These are phyloP conservation scores for Rhabdornis inornatus DNA, from an alignment of 2,113 vertebrate genomes.

Conservation along the genomic window DNA sequence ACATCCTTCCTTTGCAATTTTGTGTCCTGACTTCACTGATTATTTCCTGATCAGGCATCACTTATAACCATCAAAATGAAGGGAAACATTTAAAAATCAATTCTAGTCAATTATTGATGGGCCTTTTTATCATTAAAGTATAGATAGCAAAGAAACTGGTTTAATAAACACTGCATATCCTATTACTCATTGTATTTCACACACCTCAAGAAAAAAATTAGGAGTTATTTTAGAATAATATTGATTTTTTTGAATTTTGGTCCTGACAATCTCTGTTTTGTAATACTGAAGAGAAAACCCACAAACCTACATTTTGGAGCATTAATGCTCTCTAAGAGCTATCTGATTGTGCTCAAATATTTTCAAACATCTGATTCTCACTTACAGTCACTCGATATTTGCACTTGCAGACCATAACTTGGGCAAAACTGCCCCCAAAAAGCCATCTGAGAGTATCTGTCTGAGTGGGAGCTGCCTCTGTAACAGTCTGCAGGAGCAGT, in stretches of 20 bases:
- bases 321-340: not conserved
- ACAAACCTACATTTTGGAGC: not conserved
- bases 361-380: not conserved
- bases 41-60: not conserved
- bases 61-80: not conserved
- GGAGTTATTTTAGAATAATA: conserved; percentile 13
- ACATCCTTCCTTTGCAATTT: not conserved
- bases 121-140: not conserved
- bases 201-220: not conserved
- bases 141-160: not conserved
- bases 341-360: not conserved
- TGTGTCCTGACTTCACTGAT: not conserved
- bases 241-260: not conserved
- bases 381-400: not conserved
- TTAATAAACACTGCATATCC: not conserved
- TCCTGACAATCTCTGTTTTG: not conserved
- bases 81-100: not conserved
- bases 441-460: not conserved
- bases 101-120: not conserved
- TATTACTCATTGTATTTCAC: not conserved
- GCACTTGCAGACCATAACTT: not conserved
- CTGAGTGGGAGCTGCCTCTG: not conserved
- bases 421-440: not conserved
- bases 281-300: conserved; percentile 23
- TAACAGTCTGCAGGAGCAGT: not conserved